A percentile compares a stretch with the other conserved stretches of the same genome.
phyloP scores from a whole-genome alignment of 1,140 invertebrate genomes.

The Augochlora pura region DNA sequence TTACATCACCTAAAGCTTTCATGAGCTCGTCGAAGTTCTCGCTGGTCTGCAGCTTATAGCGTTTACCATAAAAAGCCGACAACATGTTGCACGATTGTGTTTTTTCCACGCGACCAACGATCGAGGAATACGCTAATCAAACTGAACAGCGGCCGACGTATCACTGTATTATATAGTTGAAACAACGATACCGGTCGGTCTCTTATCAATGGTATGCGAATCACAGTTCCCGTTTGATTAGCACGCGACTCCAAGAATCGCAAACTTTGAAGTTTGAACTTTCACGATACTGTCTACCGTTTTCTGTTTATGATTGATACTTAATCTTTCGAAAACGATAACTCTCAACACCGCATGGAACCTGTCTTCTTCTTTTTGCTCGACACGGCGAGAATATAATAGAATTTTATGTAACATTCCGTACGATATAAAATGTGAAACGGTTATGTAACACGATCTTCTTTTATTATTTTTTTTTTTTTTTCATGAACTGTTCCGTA shows the following conservation, averaged over 20 bases:
- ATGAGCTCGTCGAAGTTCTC: conserved; percentile 94
- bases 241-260: background rate
- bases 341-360: background rate
- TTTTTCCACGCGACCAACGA: background rate
- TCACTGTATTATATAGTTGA: conserved; percentile 23
- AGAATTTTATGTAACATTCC: too few species aligned
- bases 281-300: too few species aligned
- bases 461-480: background rate
- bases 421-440: too few species aligned
- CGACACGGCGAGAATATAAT: too few species aligned
- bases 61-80: conserved; percentile 82
- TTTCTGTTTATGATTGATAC: background rate
- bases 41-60: conserved; percentile 87
- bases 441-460: too few species aligned
- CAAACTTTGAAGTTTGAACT: conserved; percentile 65
- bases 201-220: background rate
- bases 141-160: conserved; percentile 42
- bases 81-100: conserved; percentile 46
- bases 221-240: background rate
- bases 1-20: conserved; percentile 89
- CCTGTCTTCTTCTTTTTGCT: too few species aligned
- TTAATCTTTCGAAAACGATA: background rate
- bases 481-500: background rate
- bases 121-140: conserved; percentile 1
- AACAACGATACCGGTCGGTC: background rate